Evolutionary conservation across 2,797 vertebrate species (phyloP).

Genomic region (Acipenser oxyrinchus): DNA sequence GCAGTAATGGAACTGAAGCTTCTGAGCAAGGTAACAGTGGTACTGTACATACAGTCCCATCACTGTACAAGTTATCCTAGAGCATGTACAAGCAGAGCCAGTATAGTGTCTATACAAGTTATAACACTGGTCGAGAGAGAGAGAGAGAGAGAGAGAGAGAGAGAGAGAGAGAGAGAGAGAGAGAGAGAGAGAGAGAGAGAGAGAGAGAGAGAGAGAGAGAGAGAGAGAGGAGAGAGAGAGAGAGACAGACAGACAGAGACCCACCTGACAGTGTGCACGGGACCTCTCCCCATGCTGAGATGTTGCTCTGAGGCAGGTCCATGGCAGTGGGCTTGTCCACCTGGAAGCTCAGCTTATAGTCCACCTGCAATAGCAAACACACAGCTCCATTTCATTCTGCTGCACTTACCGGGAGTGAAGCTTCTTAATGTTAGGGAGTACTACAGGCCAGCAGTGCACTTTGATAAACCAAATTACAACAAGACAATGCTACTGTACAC

Average conservation of each 20-base stretch:
- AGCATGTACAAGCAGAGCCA: too few relatives aligned
- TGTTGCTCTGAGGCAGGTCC: slow-evolving; percentile 80
- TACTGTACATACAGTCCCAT: too few relatives aligned
- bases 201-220: neutral
- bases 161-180: neutral
- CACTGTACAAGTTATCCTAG: too few relatives aligned
- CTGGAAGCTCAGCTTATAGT: slow-evolving; percentile 84
- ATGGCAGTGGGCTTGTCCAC: slow-evolving; percentile 83
- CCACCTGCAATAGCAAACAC: slow-evolving; percentile 62
- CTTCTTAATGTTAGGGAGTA: too few relatives aligned
- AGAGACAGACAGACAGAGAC: slow-evolving; percentile 11
- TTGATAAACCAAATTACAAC: too few relatives aligned
- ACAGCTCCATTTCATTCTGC: neutral
- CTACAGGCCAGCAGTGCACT: too few relatives aligned
- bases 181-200: neutral
- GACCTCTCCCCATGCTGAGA: slow-evolving; percentile 83
- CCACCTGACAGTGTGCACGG: slow-evolving; percentile 81
- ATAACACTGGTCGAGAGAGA: neutral
- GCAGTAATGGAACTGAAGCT: too few relatives aligned
- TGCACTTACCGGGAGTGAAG: too few relatives aligned
- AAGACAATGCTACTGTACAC: too few relatives aligned
- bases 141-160: neutral
- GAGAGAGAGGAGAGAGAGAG: neutral
- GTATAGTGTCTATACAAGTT: too few relatives aligned
- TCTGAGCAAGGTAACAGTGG: too few relatives aligned